Percentiles rank a stretch among this genome's conserved stretches.
phyloP scores from a whole-genome alignment of 2,888 invertebrate genomes.

The Cosmia pyralina region DNA sequence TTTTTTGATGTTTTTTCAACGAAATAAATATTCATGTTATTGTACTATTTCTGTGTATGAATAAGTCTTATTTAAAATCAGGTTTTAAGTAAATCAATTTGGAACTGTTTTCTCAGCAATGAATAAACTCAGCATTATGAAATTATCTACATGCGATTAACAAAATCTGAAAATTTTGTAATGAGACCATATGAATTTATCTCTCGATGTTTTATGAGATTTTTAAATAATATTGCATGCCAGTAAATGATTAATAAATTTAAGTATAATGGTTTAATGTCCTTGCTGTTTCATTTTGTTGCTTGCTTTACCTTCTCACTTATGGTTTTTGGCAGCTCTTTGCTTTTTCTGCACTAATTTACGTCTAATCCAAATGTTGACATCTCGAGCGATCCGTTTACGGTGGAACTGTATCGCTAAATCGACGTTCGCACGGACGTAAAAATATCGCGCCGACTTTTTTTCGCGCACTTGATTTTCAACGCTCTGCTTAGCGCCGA shows the following conservation, averaged over 20 bases:
- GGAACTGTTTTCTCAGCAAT: slow-evolving; percentile 87
- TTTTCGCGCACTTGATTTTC: too few species aligned
- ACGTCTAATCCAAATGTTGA: background rate
- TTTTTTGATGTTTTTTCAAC: slow-evolving; percentile 89
- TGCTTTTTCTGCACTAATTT: slow-evolving; percentile 19
- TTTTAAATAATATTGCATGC: slow-evolving; percentile 87
- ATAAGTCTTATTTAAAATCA: slow-evolving; percentile 88
- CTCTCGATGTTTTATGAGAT: slow-evolving; percentile 85
- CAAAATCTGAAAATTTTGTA: slow-evolving; percentile 85
- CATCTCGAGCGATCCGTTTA: background rate
- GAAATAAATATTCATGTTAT: slow-evolving; percentile 87
- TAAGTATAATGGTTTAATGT: slow-evolving; percentile 88
- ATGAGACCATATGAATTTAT: slow-evolving; percentile 85
- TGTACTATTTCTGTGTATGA: slow-evolving; percentile 85
- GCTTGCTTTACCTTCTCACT: slow-evolving; percentile 50
- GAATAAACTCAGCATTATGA: slow-evolving; percentile 85
- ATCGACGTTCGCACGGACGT: too few species aligned
- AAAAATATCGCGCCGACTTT: too few species aligned
- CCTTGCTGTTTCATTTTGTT: slow-evolving; percentile 82
- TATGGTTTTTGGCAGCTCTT: background rate
- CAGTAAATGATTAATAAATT: slow-evolving; percentile 88
- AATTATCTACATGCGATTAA: slow-evolving; percentile 80
- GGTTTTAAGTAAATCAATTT: slow-evolving; percentile 89
- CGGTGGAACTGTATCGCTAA: slow-evolving; percentile 10
- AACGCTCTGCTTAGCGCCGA: too few species aligned